Conservation (phyloP, 92 coral and sea anemone genomes). For the Pocillopora grandis region DNA sequence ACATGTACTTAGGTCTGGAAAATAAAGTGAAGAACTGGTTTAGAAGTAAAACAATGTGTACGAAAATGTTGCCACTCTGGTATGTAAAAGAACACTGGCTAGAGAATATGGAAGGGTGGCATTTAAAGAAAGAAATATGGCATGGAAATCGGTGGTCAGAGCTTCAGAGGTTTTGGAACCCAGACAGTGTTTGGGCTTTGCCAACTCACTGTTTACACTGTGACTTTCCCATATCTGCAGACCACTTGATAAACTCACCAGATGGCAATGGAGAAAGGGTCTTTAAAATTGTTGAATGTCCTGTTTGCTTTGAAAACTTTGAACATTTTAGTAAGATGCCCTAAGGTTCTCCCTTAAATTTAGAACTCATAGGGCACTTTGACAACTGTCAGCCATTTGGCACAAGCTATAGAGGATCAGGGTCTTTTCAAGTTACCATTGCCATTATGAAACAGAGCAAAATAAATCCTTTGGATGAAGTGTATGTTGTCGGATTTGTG, state of each 20-base stretch:
- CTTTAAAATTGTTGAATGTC: constrained; percentile 62
- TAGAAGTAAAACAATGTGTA: constrained; percentile 47
- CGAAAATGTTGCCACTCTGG: constrained; percentile 68
- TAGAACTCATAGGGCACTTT: constrained; percentile 73
- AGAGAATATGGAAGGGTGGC: constrained; percentile 24
- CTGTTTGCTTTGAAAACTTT: constrained; percentile 63
- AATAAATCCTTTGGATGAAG: constrained; percentile 68
- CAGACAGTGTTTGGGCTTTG: constrained; percentile 54
- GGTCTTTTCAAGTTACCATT: constrained; percentile 65
- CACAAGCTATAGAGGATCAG: constrained; percentile 66
- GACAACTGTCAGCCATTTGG: constrained; percentile 88
- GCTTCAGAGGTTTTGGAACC: constrained; percentile 81
- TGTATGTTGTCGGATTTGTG: constrained; percentile 68
- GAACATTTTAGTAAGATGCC: constrained; percentile 48
- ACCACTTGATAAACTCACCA: constrained; percentile 50
- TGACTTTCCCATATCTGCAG: constrained; percentile 56
- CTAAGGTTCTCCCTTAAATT: constrained; percentile 59
- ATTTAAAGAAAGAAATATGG: constrained; percentile 68
- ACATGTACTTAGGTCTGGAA: constrained; percentile 58
- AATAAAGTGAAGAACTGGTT: constrained; percentile 76
- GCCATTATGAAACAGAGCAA: constrained; percentile 63
- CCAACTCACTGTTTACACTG: constrained; percentile 63
- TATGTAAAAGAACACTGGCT: constrained; percentile 45
- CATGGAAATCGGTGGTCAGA: constrained; percentile 78
- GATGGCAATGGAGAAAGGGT: constrained; percentile 12